These are phyloP conservation scores for Andrena trimmerana DNA, from an alignment of 2,888 invertebrate genomes.

Conservation along the genomic window DNA sequence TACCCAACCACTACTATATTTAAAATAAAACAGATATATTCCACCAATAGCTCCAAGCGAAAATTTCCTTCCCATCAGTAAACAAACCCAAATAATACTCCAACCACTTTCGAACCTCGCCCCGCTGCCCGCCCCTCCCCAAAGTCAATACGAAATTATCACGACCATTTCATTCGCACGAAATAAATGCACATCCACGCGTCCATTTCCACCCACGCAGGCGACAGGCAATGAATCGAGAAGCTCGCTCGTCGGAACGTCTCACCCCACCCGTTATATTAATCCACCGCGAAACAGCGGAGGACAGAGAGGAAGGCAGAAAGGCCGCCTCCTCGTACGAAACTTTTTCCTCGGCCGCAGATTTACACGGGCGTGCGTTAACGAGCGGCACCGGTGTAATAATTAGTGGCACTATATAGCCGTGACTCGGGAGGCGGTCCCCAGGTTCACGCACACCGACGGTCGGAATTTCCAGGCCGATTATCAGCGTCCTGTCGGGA, in stretches of 20 bases:
- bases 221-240: not conserved
- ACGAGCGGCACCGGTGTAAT: conserved; percentile 68
- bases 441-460: conserved; percentile 27
- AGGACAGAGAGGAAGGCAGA: conserved; percentile 4
- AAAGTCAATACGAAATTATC: too few relatives aligned
- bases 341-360: conserved; percentile 54
- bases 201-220: too few relatives aligned
- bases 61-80: too few relatives aligned
- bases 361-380: conserved; percentile 66
- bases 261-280: conserved; percentile 40
- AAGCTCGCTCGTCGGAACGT: not conserved
- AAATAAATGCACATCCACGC: too few relatives aligned
- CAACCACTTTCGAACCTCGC: too few relatives aligned
- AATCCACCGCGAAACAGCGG: conserved; percentile 24
- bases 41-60: too few relatives aligned
- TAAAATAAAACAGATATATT: too few relatives aligned
- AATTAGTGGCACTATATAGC: conserved; percentile 65
- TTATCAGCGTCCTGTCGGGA: conserved; percentile 66
- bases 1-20: too few relatives aligned
- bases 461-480: conserved; percentile 59
- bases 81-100: too few relatives aligned
- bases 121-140: too few relatives aligned
- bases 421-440: conserved; percentile 44
- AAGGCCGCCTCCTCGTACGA: conserved; percentile 30
- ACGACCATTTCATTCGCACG: too few relatives aligned